Conservation (phyloP, 1,140 invertebrate genomes). For the Probaryconus sp. region DNA sequence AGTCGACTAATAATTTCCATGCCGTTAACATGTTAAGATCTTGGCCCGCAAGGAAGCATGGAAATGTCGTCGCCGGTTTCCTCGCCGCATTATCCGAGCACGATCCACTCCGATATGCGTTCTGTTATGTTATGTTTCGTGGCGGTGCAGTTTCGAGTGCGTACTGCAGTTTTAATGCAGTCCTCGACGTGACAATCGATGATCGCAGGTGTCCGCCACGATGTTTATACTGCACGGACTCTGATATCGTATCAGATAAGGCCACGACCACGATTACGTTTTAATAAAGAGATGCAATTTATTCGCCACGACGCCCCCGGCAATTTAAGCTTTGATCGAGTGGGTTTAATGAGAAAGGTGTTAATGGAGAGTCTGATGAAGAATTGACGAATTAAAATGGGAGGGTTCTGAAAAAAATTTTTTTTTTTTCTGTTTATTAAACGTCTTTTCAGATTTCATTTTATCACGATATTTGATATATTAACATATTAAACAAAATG, state of each 20-base stretch:
- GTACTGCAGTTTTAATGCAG: no score
- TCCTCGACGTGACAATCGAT: slow-evolving; percentile 21
- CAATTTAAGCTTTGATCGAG: slow-evolving; percentile 17
- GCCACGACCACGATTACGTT: slow-evolving; percentile 13
- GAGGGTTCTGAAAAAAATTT: no score
- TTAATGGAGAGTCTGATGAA: neutral
- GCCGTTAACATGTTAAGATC: slow-evolving; percentile 34
- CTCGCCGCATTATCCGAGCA: no score
- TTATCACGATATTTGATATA: no score
- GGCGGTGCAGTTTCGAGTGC: no score
- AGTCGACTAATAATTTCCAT: slow-evolving; percentile 30
- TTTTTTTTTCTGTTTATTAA: no score
- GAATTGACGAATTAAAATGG: no score
- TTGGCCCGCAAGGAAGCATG: slow-evolving; percentile 22
- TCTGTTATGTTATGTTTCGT: no score
- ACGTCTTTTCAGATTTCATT: no score
- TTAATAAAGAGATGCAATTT: slow-evolving; percentile 23
- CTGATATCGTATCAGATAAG: slow-evolving; percentile 17
- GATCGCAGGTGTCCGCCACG: slow-evolving; percentile 36
- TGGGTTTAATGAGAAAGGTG: slow-evolving; percentile 17
- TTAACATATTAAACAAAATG: no score
- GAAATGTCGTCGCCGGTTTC: slow-evolving; percentile 30
- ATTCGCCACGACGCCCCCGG: slow-evolving; percentile 7
- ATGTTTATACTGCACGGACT: slow-evolving; percentile 4
- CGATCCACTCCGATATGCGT: no score